A percentile compares a stretch with the other conserved stretches of the same genome.
Evolutionary conservation across 2,888 invertebrate genomes (phyloP).

Genomic region (Formica aserva): DNA sequence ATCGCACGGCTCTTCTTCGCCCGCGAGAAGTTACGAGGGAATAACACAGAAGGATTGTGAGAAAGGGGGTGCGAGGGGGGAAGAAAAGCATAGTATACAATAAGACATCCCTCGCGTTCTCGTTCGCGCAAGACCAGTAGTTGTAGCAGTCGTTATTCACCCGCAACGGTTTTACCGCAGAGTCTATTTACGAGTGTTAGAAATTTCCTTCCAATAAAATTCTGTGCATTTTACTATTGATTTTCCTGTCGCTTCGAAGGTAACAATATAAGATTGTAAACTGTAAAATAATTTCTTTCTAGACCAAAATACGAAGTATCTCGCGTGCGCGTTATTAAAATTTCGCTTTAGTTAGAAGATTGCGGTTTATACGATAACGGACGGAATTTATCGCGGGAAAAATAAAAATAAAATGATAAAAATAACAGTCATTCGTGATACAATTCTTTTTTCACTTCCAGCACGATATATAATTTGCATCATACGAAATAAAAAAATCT

Average conservation of each 20-base stretch:
- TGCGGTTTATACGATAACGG: background rate
- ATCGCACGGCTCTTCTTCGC: background rate
- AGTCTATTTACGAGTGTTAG: slow-evolving; percentile 12
- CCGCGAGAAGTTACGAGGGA: slow-evolving; percentile 18
- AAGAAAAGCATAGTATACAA: background rate
- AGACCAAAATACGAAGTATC: background rate
- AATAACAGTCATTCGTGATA: background rate
- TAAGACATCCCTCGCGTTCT: slow-evolving; percentile 23
- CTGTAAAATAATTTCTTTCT: background rate
- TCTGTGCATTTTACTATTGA: background rate
- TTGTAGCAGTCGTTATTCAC: background rate
- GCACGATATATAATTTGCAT: background rate
- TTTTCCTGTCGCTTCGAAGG: background rate
- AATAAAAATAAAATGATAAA: background rate
- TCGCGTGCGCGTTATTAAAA: background rate
- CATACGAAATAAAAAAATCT: slow-evolving; percentile 1
- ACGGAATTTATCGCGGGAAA: background rate
- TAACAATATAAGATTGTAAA: background rate
- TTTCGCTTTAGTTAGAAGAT: background rate
- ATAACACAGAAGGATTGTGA: background rate
- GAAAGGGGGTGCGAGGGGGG: background rate
- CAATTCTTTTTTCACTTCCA: background rate
- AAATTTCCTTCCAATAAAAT: background rate
- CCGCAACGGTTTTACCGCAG: background rate
- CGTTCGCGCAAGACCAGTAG: background rate